Evolutionary conservation across 2,113 vertebrate genomes (phyloP), one percentile per base, ranked within the genome.

Genomic region (Hemibagrus wyckioides): DNA sequence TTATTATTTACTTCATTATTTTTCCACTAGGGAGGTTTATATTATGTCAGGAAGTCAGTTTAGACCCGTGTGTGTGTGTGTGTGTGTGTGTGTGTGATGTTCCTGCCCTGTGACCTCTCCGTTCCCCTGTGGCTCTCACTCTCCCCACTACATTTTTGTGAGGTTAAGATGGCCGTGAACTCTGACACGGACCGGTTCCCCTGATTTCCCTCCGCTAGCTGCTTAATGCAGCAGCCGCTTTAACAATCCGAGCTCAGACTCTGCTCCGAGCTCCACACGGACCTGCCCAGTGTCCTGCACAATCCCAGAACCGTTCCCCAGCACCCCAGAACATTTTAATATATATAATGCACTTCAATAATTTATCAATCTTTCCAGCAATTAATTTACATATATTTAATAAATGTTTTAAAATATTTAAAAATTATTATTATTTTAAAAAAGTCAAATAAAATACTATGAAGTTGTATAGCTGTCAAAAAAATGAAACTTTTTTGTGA

Each of bases 91-190:
- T 75, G 39, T 73, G 36, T 39, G 36, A 19, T 76, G 73, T 76
- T 50, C 28, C 44, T 76, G 73, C 44, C n/a, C 73, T 3, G 8
- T 82, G 56, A 41, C 83, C 39, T 11, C 6, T 0, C 41, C 2
- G 48, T 25, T 59, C 84, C 73, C 36, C 14, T 1, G 39, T 63
- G 71, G 59, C n/a, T 50, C 57, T n/a, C 50, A 77, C 57, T 84
- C 48, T 1, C 10, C 23, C 48, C 1, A 21, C 36, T 39, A 57
- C 52, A 80, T 71, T 89, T 89, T 19, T 9, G 28, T 17, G 5
- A 52, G 80, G 52, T 67, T 59, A 71, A 84, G n/a, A 80, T 80
- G 63, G 39, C 25, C 4, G n/a, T 80, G 57, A 89, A 63, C 52
- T 80, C 82, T 80, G 39, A 79, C 50, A 69, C 33, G 19, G 67